Percentiles rank a stretch among this genome's conserved stretches.
These are phyloP conservation scores for Epinephelus fuscoguttatus DNA, from an alignment of 2,113 vertebrate species.

Conservation along the genomic window DNA sequence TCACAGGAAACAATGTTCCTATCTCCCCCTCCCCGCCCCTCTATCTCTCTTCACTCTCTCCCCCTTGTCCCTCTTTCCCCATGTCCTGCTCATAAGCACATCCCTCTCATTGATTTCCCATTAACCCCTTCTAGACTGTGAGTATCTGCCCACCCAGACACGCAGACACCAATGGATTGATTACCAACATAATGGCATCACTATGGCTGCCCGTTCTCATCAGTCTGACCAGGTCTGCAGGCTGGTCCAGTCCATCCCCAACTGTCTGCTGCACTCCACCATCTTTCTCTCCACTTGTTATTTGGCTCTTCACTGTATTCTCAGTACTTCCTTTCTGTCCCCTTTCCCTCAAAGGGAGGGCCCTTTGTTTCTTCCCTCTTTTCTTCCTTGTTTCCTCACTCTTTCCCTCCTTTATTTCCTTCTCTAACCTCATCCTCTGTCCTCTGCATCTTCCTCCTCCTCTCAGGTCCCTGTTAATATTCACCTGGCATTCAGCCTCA, in stretches of 20 bases:
- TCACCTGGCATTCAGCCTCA: slow-evolving; percentile 62
- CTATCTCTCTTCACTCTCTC: slow-evolving; percentile 49
- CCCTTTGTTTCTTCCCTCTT: too few species aligned
- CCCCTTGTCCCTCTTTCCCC: slow-evolving; percentile 63
- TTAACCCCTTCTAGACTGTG: slow-evolving; percentile 84
- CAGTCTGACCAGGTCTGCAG: slow-evolving; percentile 53
- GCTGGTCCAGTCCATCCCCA: slow-evolving; percentile 34
- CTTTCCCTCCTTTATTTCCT: not conserved
- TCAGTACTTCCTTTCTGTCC: not conserved
- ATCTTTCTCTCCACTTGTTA: not conserved
- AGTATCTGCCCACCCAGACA: slow-evolving; percentile 77
- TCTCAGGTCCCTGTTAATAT: slow-evolving; percentile 64
- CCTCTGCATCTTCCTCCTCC: slow-evolving; percentile 12
- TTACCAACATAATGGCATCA: slow-evolving; percentile 78
- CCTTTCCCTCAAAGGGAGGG: not conserved
- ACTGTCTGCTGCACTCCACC: slow-evolving; percentile 15
- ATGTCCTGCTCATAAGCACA: slow-evolving; percentile 81
- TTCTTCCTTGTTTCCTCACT: slow-evolving; percentile 1
- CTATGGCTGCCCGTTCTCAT: slow-evolving; percentile 68
- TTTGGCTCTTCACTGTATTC: slow-evolving; percentile 8
- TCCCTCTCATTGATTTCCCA: slow-evolving; percentile 86
- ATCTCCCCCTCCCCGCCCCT: slow-evolving; percentile 67
- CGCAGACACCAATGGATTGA: slow-evolving; percentile 80
- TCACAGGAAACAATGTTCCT: slow-evolving; percentile 86
- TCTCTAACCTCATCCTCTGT: slow-evolving; percentile 15